Percentiles rank a stretch among this genome's conserved stretches.
These are phyloP conservation scores for Carcinoscorpius rotundicauda DNA, from an alignment of 1,140 invertebrate species.

Conservation along the genomic window DNA sequence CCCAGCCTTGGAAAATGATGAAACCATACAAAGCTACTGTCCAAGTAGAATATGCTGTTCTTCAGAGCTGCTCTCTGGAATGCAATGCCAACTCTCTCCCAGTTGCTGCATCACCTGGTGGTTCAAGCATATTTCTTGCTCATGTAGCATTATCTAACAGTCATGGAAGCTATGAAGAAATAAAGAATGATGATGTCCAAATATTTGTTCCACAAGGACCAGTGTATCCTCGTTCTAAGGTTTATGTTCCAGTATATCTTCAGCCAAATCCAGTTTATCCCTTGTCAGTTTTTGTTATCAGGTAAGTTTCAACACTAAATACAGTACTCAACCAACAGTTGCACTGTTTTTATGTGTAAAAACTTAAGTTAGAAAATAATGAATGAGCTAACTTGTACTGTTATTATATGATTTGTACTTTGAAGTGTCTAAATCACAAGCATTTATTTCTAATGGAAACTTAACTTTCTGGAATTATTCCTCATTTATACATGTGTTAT, in stretches of 20 bases:
- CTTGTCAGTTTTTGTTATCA: conserved; percentile 65
- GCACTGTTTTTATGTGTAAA: no score
- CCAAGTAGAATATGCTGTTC: conserved; percentile 66
- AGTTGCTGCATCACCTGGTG: conserved; percentile 3
- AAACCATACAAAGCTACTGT: conserved; percentile 54
- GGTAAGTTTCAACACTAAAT: conserved; percentile 37
- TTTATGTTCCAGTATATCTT: conserved; percentile 75
- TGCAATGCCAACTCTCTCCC: conserved; percentile 14
- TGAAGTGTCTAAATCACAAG: no score
- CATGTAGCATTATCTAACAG: conserved; percentile 57
- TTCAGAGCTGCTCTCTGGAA: conserved; percentile 29
- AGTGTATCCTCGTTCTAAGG: conserved; percentile 69
- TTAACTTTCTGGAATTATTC: no score
- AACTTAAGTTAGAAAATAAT: no score
- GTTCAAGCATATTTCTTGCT: conserved; percentile 35
- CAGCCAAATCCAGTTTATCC: conserved; percentile 41
- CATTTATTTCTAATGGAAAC: no score
- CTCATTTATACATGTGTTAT: no score
- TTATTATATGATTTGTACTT: no score
- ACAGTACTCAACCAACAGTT: no score
- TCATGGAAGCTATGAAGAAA: conserved; percentile 59
- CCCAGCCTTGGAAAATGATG: conserved; percentile 30
- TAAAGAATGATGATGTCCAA: conserved; percentile 60
- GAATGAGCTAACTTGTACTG: no score
- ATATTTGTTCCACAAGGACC: conserved; percentile 73